A percentile compares a stretch with the other conserved stretches of the same genome.
Conservation (phyloP, 2,113 vertebrate genomes). For the Clarias macrocephalus region DNA sequence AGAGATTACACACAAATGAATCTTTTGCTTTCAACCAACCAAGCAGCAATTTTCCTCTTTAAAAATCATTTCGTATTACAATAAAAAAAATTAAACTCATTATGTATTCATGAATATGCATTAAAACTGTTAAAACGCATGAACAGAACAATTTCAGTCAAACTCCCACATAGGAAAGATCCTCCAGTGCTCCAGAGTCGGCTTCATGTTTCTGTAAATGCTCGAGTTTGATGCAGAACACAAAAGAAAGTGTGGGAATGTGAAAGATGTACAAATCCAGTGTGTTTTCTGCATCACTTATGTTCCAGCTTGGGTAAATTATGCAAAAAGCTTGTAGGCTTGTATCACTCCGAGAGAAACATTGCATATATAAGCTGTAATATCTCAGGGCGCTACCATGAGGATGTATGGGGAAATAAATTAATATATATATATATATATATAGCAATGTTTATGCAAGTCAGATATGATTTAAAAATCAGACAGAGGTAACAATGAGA, state of each 20-base stretch:
- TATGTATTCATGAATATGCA: constrained; percentile 50
- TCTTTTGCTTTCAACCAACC: background rate
- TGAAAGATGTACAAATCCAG: constrained; percentile 42
- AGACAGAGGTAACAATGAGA: too few species aligned
- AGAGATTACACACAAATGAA: background rate
- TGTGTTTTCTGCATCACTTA: constrained; percentile 37
- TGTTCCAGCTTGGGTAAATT: constrained; percentile 43
- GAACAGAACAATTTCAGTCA: constrained; percentile 47
- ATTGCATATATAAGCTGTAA: constrained; percentile 42
- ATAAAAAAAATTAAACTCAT: background rate
- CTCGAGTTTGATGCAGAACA: constrained; percentile 46
- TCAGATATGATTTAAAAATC: background rate
- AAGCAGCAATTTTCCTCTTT: background rate
- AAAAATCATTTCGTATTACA: background rate
- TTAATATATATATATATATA: too few species aligned
- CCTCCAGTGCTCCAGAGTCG: constrained; percentile 16
- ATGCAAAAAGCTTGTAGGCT: constrained; percentile 53
- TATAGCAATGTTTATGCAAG: constrained; percentile 6
- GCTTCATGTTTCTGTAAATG: constrained; percentile 43
- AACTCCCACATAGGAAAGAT: constrained; percentile 35
- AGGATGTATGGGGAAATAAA: background rate
- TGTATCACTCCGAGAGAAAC: constrained; percentile 32
- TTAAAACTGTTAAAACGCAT: constrained; percentile 14
- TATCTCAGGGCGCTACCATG: constrained; percentile 27
- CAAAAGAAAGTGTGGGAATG: background rate